Evolutionary conservation across 2,888 invertebrate genomes (phyloP), one percentile per base, ranked within the genome.

Genomic region (Gortyna flavago): DNA sequence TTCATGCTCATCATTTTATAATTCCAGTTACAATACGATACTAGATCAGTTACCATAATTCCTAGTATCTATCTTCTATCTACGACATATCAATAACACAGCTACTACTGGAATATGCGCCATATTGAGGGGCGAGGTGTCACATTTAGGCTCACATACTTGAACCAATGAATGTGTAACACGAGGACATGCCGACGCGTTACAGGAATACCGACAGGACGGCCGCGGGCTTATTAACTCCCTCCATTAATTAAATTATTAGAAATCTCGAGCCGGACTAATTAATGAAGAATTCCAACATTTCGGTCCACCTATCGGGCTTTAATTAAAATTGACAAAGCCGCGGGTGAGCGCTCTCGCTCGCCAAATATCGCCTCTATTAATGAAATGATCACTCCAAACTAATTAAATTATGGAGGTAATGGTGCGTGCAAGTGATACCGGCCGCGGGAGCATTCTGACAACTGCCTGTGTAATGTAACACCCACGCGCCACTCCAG

Each of bases 271-370:
- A 93, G 91, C 93, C 90, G 93, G 94, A 94, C 96, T 96, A 96
- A 96, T 96, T 96, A 96, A 95, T 92, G 94, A 96, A 96, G 96
- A 96, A 96, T 96, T 96, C 93, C 95, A 95, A 96, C 95, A 96
- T 96, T 96, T 95, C 95, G 94, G 94, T 94, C 94, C 95, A 96
- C 96, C 95, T 96, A 96, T 96, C 94, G 93, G 91, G 93, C 90
- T 94, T 95, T 96, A 96, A 96, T 96, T 96, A 96, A 96, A 96
- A 96, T 96, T 95, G 96, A 96, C 96, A 96, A 95, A 96, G 96
- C 96, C 95, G 92, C 93, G 91, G 91, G 93, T 93, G 91, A 90
- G 91, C 92, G 93, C 93, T 93, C 91, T 91, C 92, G 93, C 92
- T 93, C 92, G 93, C 95, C 95, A 95, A 96, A 96, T 96, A 96